Percentiles rank a stretch among this genome's conserved stretches.
Evolutionary conservation across 2,888 invertebrate genomes (phyloP).

Genomic region (Phytoseiulus persimilis): DNA sequence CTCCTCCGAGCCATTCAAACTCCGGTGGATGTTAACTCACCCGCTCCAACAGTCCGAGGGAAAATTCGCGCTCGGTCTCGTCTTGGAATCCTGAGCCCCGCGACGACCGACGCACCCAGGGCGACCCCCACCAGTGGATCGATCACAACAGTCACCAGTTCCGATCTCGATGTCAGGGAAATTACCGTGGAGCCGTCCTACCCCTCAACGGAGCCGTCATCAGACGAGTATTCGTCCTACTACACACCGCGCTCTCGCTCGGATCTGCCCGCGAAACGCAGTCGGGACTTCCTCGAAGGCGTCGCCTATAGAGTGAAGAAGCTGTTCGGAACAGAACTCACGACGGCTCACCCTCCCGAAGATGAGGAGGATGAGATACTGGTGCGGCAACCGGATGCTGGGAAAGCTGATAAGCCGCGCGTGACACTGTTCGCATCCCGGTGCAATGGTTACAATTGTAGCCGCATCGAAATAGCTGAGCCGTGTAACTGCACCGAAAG

Average conservation of each 20-base stretch:
- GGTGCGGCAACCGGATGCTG: neutral
- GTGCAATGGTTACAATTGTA: constrained; percentile 17
- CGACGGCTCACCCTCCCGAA: neutral
- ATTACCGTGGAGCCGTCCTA: neutral
- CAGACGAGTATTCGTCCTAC: neutral
- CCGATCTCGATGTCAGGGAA: neutral
- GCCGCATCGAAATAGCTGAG: neutral
- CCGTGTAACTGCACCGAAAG: constrained; percentile 25
- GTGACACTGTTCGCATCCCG: constrained; percentile 8
- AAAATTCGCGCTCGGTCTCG: neutral
- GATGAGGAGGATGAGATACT: neutral
- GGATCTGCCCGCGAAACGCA: neutral
- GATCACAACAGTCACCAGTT: neutral
- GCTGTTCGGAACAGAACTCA: neutral
- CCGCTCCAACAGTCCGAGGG: neutral
- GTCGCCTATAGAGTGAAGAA: neutral
- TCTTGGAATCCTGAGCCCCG: neutral
- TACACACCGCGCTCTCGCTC: neutral
- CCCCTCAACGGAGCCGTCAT: neutral
- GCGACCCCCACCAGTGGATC: neutral
- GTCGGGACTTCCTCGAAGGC: neutral
- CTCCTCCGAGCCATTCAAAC: neutral
- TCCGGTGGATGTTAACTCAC: neutral
- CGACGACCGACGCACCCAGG: neutral
- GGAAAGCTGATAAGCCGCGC: neutral